Percentiles rank a stretch among this genome's conserved stretches.
phyloP scores from a whole-genome alignment of 2,113 vertebrate species.

The Narcine bancroftii region DNA sequence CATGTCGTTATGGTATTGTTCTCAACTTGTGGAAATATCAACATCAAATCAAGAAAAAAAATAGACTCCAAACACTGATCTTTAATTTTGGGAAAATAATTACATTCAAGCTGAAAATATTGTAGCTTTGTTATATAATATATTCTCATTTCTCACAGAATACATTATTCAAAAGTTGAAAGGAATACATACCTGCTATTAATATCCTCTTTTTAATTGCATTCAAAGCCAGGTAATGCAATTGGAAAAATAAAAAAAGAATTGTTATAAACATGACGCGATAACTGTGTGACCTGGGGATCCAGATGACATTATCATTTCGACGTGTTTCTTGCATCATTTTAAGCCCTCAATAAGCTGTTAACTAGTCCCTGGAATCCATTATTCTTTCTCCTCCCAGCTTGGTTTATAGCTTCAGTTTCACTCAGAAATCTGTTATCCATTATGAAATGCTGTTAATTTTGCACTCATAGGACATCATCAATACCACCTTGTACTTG shows the following conservation, averaged over 20 bases:
- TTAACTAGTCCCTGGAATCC: neutral
- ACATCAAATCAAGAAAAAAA: no score
- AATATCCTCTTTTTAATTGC: neutral
- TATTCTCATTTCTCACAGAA: neutral
- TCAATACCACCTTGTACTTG: neutral
- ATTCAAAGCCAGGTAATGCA: neutral
- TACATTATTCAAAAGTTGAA: neutral
- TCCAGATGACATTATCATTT: neutral
- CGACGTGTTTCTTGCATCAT: neutral
- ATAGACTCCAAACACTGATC: no score
- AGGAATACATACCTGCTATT: neutral
- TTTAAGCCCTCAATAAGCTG: neutral
- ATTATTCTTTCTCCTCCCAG: neutral
- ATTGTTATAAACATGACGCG: neutral
- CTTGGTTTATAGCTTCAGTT: neutral
- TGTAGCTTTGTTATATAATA: neutral
- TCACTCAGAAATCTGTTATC: neutral
- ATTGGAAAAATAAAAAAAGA: neutral
- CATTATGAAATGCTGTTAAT: neutral
- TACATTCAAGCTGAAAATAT: neutral
- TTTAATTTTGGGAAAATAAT: neutral
- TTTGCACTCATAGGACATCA: neutral
- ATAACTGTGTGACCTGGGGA: neutral
- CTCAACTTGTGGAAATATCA: no score
- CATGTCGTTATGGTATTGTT: no score